Evolutionary conservation across 1,140 invertebrate genomes (phyloP), one percentile per base, ranked within the genome.

Genomic region (Plutomurus gul): DNA sequence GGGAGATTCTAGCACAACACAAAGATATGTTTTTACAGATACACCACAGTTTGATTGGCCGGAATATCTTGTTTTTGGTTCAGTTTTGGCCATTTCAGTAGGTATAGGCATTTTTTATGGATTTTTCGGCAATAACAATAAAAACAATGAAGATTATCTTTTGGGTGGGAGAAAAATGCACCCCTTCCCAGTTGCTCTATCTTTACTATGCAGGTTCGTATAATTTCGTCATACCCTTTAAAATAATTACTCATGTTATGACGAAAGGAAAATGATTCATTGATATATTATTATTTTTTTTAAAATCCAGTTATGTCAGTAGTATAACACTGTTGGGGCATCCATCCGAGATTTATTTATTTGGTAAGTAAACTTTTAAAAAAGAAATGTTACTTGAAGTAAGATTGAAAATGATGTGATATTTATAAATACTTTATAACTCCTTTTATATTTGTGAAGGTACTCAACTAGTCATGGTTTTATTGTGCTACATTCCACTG

Each of bases 401-500:
- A n/a, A n/a, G n/a, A n/a, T n/a, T n/a, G n/a, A n/a, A n/a, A n/a
- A n/a, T n/a, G n/a, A n/a, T n/a, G n/a, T n/a, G n/a, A n/a, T n/a
- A n/a, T n/a, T n/a, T n/a, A n/a, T n/a, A n/a, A n/a, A n/a, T 5
- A 0, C 20, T 47, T 47, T 47, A 47, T 47, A 18, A 16, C 16
- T 16, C 16, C 3, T 25, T 25, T 25, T 51, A 1, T 47, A 11
- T 25, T 16, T 51, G n/a, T n/a, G n/a, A n/a, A 40, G 82, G 82
- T 2, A 77, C 76, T 1, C 80, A 83, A 72, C 39, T 81, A 6
- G 49, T 56, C 6, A 77, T 83, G 78, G 80, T 81, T 4, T 65
- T 83, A 7, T 18, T 83, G 16, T 70, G 75, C 22, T 83, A 82
- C 49, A 82, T 83, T 76, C 82, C 82, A 10, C 37, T 83, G 27